Percentiles rank a stretch among this genome's conserved stretches.
Conservation (phyloP, 2,888 invertebrate species). For the Agrochola litura region DNA sequence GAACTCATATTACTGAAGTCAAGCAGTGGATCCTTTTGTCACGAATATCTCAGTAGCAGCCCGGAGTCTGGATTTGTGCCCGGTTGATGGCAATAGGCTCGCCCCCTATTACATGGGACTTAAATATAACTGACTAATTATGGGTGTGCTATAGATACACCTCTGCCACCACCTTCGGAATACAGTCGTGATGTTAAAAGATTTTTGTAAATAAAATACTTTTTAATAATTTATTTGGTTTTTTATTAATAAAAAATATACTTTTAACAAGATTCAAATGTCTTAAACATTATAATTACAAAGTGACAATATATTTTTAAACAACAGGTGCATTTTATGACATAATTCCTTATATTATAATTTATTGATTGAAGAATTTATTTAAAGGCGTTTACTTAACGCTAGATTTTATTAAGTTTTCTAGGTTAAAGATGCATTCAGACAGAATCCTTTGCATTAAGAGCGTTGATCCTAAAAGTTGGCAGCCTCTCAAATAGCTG, state of each 20-base stretch:
- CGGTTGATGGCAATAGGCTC: neutral
- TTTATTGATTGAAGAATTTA: no score
- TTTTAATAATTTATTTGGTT: conserved; percentile 15
- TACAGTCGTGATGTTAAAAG: neutral
- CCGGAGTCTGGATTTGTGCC: neutral
- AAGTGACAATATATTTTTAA: conserved; percentile 5
- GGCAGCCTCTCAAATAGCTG: no score
- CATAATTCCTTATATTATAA: neutral
- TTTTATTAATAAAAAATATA: conserved; percentile 68
- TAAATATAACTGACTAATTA: neutral
- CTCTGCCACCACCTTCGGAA: no score
- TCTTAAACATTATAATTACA: conserved; percentile 23
- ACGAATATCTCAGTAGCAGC: neutral
- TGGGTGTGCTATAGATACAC: neutral
- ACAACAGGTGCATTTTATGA: conserved; percentile 42
- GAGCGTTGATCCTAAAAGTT: no score
- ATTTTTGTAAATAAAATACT: conserved; percentile 28
- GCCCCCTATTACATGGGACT: neutral
- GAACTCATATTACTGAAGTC: no score
- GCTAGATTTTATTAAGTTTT: no score
- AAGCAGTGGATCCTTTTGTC: no score
- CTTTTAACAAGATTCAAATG: conserved; percentile 54
- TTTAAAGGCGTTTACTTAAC: no score
- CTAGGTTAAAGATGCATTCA: no score
- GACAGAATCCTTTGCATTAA: no score